A percentile compares a stretch with the other conserved stretches of the same genome.
These are phyloP conservation scores for Microcebus jonahi DNA, from an alignment of 2,113 vertebrate species.

Conservation along the genomic window DNA sequence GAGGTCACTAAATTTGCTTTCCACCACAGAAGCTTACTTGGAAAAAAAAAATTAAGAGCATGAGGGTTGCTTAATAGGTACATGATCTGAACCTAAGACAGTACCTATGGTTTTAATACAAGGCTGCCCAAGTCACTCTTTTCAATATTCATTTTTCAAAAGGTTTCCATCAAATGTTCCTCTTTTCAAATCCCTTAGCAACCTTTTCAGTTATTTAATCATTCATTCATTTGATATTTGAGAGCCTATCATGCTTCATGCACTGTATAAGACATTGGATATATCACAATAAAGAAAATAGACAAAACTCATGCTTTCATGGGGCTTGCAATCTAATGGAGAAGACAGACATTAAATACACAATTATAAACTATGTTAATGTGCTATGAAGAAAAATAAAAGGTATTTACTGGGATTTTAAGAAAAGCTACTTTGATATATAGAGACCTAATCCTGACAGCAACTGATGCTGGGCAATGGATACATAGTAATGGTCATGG, in stretches of 20 bases:
- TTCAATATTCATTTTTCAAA: background rate
- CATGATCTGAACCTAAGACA: background rate
- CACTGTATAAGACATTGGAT: background rate
- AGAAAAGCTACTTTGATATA: conserved; percentile 3
- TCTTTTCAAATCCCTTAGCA: conserved; percentile 46
- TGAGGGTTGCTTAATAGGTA: background rate
- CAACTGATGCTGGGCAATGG: background rate
- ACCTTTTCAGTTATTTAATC: conserved; percentile 32
- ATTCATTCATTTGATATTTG: background rate
- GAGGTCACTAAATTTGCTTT: conserved; percentile 36
- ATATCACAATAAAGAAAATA: conserved; percentile 24
- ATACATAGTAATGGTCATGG: background rate
- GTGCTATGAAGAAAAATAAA: background rate
- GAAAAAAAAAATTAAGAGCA: background rate
- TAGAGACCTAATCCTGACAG: background rate
- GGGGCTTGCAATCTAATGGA: background rate
- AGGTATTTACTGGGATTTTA: conserved; percentile 4
- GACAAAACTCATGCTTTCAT: background rate
- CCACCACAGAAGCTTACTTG: conserved; percentile 22
- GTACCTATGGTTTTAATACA: background rate
- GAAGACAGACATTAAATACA: background rate
- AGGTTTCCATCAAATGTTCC: conserved; percentile 43
- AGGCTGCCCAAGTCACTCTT: conserved; percentile 16
- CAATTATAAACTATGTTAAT: background rate
- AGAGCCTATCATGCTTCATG: background rate